Percentiles rank a stretch among this genome's conserved stretches.
Evolutionary conservation across 1,140 invertebrate genomes (phyloP).

Genomic region (Papilio machaon): DNA sequence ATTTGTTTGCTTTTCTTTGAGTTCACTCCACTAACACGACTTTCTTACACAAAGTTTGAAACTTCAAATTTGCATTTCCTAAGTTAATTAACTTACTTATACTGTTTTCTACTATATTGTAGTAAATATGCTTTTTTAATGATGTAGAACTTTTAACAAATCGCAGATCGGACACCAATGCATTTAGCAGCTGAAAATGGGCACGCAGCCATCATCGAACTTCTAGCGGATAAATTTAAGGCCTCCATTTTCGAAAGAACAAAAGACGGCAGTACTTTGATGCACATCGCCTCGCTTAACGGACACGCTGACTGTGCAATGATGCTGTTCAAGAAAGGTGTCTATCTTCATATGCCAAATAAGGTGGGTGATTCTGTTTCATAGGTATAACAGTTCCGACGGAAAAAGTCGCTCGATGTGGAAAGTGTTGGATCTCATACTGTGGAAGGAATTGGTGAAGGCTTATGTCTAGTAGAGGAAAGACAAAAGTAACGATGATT

Average conservation of each 20-base stretch:
- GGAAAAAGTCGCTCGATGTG: not conserved
- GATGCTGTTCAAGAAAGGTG: slow-evolving; percentile 98
- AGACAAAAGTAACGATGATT: not conserved
- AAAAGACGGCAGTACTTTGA: slow-evolving; percentile 98
- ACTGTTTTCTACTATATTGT: no score
- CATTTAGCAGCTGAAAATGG: slow-evolving; percentile 99
- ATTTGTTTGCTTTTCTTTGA: not conserved
- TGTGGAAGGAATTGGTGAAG: no score
- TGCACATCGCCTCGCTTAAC: slow-evolving; percentile 98
- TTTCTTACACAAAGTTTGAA: not conserved
- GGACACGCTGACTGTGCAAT: slow-evolving; percentile 99
- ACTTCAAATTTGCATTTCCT: not conserved
- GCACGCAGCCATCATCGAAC: slow-evolving; percentile 96
- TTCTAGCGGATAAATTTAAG: slow-evolving; percentile 98
- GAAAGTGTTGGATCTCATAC: not conserved
- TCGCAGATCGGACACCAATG: slow-evolving; percentile 95
- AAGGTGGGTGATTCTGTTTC: slow-evolving; percentile 84
- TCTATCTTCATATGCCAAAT: slow-evolving; percentile 99
- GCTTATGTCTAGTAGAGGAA: not conserved
- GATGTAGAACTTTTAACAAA: no score
- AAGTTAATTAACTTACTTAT: no score
- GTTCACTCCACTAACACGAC: not conserved
- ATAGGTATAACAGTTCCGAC: not conserved
- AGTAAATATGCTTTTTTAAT: not conserved
- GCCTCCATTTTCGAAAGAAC: slow-evolving; percentile 96